Percentiles rank a stretch among this genome's conserved stretches.
phyloP scores from a whole-genome alignment of 2,888 invertebrate genomes.

The Nemurella pictetii region DNA sequence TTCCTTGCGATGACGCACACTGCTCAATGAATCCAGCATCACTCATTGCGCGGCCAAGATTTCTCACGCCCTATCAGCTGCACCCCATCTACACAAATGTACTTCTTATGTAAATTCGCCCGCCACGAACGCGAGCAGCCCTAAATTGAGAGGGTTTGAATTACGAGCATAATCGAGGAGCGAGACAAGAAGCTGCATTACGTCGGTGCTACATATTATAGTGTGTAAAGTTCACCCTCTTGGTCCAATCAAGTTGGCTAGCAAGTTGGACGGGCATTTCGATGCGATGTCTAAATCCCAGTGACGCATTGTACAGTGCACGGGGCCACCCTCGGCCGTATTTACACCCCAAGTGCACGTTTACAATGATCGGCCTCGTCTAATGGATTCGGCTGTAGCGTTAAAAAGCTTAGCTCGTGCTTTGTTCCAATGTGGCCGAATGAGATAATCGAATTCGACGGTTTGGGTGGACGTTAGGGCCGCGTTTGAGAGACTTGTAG shows the following conservation, averaged over 20 bases:
- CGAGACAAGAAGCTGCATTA: neutral
- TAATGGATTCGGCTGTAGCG: neutral
- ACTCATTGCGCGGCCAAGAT: neutral
- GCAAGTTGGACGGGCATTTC: neutral
- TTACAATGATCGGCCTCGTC: neutral
- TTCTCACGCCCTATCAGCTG: neutral
- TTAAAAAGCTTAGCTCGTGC: neutral
- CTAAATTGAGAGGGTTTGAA: neutral
- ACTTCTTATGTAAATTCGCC: neutral
- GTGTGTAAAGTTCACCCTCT: neutral
- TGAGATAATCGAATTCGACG: neutral
- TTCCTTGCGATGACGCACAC: too few species aligned
- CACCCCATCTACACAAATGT: neutral
- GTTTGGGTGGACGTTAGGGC: too few species aligned
- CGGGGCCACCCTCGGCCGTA: neutral
- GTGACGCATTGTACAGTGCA: neutral
- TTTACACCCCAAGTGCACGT: conserved; percentile 12
- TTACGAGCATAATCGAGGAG: neutral
- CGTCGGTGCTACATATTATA: neutral
- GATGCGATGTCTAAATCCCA: neutral
- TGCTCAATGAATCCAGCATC: neutral
- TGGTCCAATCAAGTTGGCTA: neutral
- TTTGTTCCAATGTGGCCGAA: neutral
- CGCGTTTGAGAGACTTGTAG: too few species aligned
- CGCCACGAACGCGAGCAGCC: neutral